Evolutionary conservation across 2,888 invertebrate genomes (phyloP).

Genomic region (Nomada flava): DNA sequence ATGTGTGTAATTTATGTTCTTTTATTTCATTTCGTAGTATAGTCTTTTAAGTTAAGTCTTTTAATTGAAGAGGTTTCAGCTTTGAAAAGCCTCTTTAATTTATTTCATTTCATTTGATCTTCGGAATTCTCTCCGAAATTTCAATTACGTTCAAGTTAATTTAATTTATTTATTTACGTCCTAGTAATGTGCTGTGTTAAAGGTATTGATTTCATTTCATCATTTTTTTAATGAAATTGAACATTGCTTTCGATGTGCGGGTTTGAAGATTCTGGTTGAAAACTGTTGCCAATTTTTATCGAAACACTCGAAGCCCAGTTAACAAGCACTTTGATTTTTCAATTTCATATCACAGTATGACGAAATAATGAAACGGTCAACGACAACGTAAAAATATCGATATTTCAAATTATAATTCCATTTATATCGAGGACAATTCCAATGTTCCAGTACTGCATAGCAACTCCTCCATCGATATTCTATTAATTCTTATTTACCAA

Average conservation of each 20-base stretch:
- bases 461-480: slow-evolving; percentile 12
- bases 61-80: background rate
- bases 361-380: background rate
- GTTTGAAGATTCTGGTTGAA: background rate
- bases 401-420: background rate
- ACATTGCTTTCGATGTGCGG: no score
- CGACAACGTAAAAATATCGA: no score
- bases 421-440: background rate
- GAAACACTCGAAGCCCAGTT: no score
- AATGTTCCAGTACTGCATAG: background rate
- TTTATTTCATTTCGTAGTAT: slow-evolving; percentile 51
- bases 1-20: slow-evolving; percentile 82
- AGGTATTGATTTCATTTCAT: no score
- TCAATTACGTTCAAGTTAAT: background rate
- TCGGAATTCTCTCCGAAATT: background rate
- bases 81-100: no score
- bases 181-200: no score
- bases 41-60: background rate
- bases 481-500: background rate
- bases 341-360: no score
- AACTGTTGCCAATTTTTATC: no score
- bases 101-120: background rate
- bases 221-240: background rate
- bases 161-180: background rate
- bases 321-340: no score